phyloP scores from a whole-genome alignment of 2,797 vertebrate genomes.

The Pseudomugil tenellus region DNA sequence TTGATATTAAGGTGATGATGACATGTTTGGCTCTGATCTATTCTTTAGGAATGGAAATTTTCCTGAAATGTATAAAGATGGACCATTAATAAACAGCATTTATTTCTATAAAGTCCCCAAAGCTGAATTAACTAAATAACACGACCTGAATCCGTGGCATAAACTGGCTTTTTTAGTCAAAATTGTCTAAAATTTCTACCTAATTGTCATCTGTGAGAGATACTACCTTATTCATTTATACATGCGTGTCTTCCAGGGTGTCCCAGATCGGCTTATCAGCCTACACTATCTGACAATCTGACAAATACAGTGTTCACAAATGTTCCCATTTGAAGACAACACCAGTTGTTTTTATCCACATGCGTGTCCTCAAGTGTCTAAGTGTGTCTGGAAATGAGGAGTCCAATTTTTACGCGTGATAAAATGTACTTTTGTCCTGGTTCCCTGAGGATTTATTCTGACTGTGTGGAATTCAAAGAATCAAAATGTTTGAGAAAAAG shows the following conservation, averaged over 20 bases:
- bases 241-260: neutral
- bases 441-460: no score
- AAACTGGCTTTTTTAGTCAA: neutral
- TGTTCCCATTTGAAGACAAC: neutral
- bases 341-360: neutral
- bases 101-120: neutral
- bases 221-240: neutral
- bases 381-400: no score
- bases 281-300: neutral
- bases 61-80: no score
- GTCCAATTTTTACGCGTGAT: no score
- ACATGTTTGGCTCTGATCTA: no score
- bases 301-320: neutral
- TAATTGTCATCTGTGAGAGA: neutral
- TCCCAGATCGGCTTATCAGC: neutral
- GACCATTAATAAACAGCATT: no score
- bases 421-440: no score
- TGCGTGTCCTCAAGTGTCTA: no score
- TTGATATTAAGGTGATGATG: no score
- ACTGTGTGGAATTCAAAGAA: no score
- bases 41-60: no score
- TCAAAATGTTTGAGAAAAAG: no score
- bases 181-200: neutral
- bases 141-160: neutral
- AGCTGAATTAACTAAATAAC: neutral